Evolutionary conservation across 1,140 invertebrate genomes (phyloP), one percentile per base, ranked within the genome.

Genomic region (Pachypsylla venusta): DNA sequence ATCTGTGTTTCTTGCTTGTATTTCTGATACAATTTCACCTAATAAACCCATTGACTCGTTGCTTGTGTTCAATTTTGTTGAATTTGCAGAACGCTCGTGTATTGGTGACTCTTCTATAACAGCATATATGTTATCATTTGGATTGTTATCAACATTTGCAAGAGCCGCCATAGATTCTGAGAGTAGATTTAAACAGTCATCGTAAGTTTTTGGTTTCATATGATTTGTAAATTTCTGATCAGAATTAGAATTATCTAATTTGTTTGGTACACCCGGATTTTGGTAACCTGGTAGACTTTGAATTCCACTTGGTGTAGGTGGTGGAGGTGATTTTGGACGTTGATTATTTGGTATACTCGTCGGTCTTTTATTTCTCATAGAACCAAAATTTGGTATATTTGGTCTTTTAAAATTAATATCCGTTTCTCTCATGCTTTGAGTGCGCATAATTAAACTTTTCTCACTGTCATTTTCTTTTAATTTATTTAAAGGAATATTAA

Each of bases 21-120:
- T 89, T 70, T 90, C 88, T 12, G 81, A 84, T 0, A 91, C 87
- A 54, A 90, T 90, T 70, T 91, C 88, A 2, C 84, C 83, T 0
- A 91, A 67, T 7, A 91, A 69, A 1, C 85, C 84, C 71, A 82
- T 77, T 56, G 77, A 80, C 39, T 82, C 80, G 26, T 5, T 13
- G 5, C 42, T 27, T 13, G 10, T 7, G 35, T 57, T 5, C n/a
- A n/a, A n/a, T n/a, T n/a, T n/a, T 22, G 12, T 28, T 20, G 56
- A 2, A 25, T 64, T 57, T 13, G 26, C 28, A 1, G 54, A 30
- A 71, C 64, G 60, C 71, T 14, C 70, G 25, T 58, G 64, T 2
- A 69, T 64, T 0, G 76, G 78, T 63, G 76, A 76, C 67, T 91
- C 88, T 67, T 89, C 85, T 53, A 91, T 91, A 0, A 88, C 82